Evolutionary conservation across 2,113 vertebrate genomes (phyloP).

Genomic region (rabbit (Oryctolagus cuniculus)): mOryCun1.1 NC_091433.1:169555001-169555500

Average conservation of each 20-base stretch:
- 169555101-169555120: fast-evolving
- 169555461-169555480: neutral
- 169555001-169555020: neutral
- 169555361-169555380: constrained; percentile 63
- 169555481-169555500: constrained; percentile 18
- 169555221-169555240: constrained; percentile 96
- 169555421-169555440: constrained; percentile 15
- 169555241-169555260: constrained; percentile 95
- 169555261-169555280: constrained; percentile 96
- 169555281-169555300: constrained; percentile 89
- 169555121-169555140: constrained; percentile 86
- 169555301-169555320: constrained; percentile 53
- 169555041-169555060: neutral
- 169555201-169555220: constrained; percentile 95
- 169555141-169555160: constrained; percentile 89
- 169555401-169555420: constrained; percentile 60
- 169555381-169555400: constrained; percentile 63
- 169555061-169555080: neutral
- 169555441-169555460: neutral
- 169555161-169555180: constrained; percentile 94
- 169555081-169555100: neutral
- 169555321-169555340: constrained; percentile 67
- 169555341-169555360: constrained; percentile 57
- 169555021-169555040: neutral
- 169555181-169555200: constrained; percentile 92